Evolutionary conservation across 2,113 vertebrate genomes (phyloP).

Genomic region (Chinchilla lanigera): DNA sequence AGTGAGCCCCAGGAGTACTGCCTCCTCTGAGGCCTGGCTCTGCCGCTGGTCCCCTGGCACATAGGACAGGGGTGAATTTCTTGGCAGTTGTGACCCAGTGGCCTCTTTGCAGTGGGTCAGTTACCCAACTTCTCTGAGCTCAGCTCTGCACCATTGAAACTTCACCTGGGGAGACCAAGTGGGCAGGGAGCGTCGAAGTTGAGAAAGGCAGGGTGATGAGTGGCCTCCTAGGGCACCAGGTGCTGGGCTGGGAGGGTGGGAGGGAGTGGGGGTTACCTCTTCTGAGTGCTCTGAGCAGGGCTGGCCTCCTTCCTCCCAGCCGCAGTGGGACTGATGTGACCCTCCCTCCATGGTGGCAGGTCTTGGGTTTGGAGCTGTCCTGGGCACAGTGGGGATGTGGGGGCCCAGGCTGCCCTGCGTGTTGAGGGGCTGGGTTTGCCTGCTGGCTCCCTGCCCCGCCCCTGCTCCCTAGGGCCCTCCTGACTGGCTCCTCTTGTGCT

Average conservation of each 20-base stretch:
- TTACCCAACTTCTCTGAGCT: neutral
- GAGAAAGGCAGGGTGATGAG: neutral
- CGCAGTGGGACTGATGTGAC: too few relatives aligned
- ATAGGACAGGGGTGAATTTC: neutral
- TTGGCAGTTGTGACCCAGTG: neutral
- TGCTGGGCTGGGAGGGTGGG: neutral
- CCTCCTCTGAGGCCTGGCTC: neutral
- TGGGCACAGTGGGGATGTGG: neutral
- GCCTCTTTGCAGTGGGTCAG: neutral
- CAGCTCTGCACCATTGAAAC: neutral
- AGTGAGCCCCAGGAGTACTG: too few relatives aligned
- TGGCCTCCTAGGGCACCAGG: accelerated
- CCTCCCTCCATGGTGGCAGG: neutral
- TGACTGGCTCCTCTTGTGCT: too few relatives aligned
- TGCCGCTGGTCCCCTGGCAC: neutral
- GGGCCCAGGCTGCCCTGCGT: neutral
- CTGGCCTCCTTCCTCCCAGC: neutral
- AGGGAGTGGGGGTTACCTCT: neutral
- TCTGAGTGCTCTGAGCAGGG: neutral
- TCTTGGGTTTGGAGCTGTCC: neutral
- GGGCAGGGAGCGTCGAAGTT: neutral
- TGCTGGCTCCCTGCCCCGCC: accelerated
- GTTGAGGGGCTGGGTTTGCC: neutral
- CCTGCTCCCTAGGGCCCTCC: neutral
- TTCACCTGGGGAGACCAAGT: neutral